A percentile compares a stretch with the other conserved stretches of the same genome.
These are phyloP conservation scores for Myrmecophaga tridactyla DNA, from an alignment of 2,113 vertebrate genomes.

Conservation along the genomic window DNA sequence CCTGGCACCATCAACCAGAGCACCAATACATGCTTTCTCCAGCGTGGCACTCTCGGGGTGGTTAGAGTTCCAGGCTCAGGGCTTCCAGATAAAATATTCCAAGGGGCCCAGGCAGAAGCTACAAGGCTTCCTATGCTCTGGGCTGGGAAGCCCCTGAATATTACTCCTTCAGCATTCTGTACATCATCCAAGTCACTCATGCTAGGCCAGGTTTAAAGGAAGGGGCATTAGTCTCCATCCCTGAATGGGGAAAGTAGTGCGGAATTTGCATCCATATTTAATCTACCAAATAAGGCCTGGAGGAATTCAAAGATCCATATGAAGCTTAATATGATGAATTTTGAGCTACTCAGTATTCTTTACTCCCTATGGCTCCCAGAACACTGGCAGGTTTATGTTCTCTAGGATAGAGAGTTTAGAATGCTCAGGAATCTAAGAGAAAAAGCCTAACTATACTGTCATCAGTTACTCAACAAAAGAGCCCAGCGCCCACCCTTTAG, in stretches of 20 bases:
- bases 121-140: neutral
- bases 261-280: neutral
- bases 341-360: neutral
- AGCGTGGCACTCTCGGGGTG: neutral
- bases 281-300: neutral
- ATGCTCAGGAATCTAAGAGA: neutral
- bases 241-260: neutral
- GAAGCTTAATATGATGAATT: neutral
- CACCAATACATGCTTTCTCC: neutral
- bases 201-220: neutral
- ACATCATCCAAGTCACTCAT: neutral
- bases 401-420: neutral
- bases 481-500: neutral
- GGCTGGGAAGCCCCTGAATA: neutral
- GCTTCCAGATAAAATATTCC: neutral
- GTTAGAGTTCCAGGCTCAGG: neutral
- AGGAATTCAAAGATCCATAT: neutral
- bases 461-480: neutral
- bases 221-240: neutral
- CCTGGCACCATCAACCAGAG: neutral
- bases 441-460: neutral
- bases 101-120: neutral
- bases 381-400: neutral
- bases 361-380: neutral
- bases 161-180: neutral